Percentiles rank a stretch among this genome's conserved stretches.
These are phyloP conservation scores for Gonocerus acuteangulatus DNA, from an alignment of 2,888 invertebrate species.

Conservation along the genomic window DNA sequence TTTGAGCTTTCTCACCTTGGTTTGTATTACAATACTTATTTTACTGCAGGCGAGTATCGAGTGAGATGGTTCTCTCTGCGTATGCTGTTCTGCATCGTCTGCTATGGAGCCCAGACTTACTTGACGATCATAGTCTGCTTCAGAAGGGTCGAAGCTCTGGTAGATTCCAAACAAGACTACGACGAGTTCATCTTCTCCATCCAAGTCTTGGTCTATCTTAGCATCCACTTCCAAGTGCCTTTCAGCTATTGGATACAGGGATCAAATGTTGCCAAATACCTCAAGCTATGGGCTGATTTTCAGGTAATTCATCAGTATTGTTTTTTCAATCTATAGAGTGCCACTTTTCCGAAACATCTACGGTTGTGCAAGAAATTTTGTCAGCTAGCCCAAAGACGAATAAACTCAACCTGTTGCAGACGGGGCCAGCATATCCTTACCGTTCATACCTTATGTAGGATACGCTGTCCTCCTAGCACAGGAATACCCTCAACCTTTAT, in stretches of 20 bases:
- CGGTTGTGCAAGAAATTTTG: no score
- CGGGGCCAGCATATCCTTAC: no score
- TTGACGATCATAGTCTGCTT: conserved; percentile 26
- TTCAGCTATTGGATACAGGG: conserved; percentile 29
- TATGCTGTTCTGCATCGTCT: conserved; percentile 26
- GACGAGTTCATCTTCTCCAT: conserved; percentile 31
- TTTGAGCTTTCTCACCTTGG: no score
- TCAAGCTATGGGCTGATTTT: conserved; percentile 30
- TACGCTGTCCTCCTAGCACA: no score
- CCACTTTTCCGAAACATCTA: no score
- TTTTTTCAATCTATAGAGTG: no score
- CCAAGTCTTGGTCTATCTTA: conserved; percentile 28
- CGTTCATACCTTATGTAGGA: no score
- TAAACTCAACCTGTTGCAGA: no score
- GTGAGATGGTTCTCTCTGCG: conserved; percentile 20
- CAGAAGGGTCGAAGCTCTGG: conserved; percentile 21
- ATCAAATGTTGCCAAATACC: conserved; percentile 14
- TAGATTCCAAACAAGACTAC: conserved; percentile 24
- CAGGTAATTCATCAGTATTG: no score
- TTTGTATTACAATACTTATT: no score
- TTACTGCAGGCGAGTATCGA: not conserved
- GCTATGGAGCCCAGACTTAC: conserved; percentile 28
- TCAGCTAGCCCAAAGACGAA: no score
- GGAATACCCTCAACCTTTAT: no score
- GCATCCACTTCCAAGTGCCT: conserved; percentile 31